These are phyloP conservation scores for Drosophila sulfurigaster DNA, from an alignment of 1,140 invertebrate species.

Conservation along the genomic window DNA sequence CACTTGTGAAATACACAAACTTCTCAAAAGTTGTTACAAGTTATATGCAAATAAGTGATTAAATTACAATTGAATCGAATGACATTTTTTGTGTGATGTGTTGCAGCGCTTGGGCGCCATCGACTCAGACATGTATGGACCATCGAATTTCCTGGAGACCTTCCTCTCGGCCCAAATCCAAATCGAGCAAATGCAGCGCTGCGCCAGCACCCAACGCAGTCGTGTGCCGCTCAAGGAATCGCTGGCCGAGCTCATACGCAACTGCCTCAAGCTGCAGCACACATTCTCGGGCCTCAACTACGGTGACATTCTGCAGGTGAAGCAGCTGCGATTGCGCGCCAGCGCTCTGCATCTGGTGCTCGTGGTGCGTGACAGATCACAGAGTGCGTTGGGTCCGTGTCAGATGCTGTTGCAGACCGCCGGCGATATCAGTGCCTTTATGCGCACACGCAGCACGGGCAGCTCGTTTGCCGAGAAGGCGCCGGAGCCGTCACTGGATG, in stretches of 20 bases:
- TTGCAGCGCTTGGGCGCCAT: slow-evolving; percentile 90
- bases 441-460: slow-evolving; percentile 24
- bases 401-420: slow-evolving; percentile 84
- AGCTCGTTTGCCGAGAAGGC: background rate
- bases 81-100: background rate
- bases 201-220: slow-evolving; percentile 69
- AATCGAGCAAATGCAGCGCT: slow-evolving; percentile 83
- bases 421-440: slow-evolving; percentile 75
- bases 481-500: slow-evolving; percentile 1
- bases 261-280: slow-evolving; percentile 92
- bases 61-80: too few species aligned
- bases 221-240: slow-evolving; percentile 81
- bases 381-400: slow-evolving; percentile 86
- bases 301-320: slow-evolving; percentile 91
- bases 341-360: slow-evolving; percentile 93
- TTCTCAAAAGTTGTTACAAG: too few species aligned
- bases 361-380: slow-evolving; percentile 86
- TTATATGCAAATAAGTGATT: too few species aligned
- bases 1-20: too few species aligned
- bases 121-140: slow-evolving; percentile 92
- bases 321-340: slow-evolving; percentile 93
- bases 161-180: slow-evolving; percentile 90
- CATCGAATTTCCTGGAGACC: slow-evolving; percentile 93
- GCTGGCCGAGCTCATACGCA: slow-evolving; percentile 87
- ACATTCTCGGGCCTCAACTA: slow-evolving; percentile 92